These are phyloP conservation scores for Atethmia centrago DNA, from an alignment of 2,888 invertebrate genomes.

Conservation along the genomic window DNA sequence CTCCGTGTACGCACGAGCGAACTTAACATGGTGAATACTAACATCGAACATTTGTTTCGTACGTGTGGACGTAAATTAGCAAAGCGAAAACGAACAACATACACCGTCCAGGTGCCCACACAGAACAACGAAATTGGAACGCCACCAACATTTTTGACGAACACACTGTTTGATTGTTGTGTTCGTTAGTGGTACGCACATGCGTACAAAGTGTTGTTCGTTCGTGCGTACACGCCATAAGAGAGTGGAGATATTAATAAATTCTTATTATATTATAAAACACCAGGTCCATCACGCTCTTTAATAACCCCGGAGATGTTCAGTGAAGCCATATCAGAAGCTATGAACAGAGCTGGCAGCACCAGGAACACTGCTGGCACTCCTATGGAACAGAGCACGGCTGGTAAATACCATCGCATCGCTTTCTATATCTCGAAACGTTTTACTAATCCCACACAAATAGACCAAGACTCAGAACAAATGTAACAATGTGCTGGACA, in stretches of 20 bases:
- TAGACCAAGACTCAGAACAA: background rate
- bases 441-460: background rate
- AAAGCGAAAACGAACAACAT: too few species aligned
- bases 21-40: too few species aligned
- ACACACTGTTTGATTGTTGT: too few species aligned
- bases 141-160: too few species aligned
- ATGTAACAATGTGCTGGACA: background rate
- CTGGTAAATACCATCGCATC: conserved; percentile 69
- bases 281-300: conserved; percentile 65
- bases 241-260: background rate
- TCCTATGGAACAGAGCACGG: conserved; percentile 83
- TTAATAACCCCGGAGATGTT: conserved; percentile 95
- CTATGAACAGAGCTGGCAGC: conserved; percentile 85
- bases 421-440: background rate
- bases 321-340: conserved; percentile 94
- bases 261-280: background rate
- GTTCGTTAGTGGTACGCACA: too few species aligned
- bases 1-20: too few species aligned
- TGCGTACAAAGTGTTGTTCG: too few species aligned
- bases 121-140: too few species aligned
- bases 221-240: background rate
- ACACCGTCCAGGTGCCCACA: too few species aligned
- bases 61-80: too few species aligned
- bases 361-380: conserved; percentile 67
- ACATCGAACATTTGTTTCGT: too few species aligned